Evolutionary conservation across 2,797 vertebrate genomes (phyloP).

Genomic region (Karalla daura): DNA sequence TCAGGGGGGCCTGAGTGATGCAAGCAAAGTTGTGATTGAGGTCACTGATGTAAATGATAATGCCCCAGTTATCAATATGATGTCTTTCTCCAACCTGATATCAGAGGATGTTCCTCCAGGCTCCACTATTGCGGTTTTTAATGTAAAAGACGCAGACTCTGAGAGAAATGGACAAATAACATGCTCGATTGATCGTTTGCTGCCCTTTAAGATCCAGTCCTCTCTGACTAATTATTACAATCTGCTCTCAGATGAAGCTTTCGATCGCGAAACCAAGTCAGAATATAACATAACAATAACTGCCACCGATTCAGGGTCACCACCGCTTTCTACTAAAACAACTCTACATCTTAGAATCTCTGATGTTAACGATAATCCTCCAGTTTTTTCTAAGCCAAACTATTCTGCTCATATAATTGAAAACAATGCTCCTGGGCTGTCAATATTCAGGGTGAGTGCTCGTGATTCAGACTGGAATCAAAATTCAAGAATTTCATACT

Average conservation of each 20-base stretch:
- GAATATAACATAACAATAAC: conserved; percentile 82
- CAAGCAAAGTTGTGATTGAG: conserved; percentile 74
- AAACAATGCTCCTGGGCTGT: conserved; percentile 79
- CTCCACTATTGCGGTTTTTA: conserved; percentile 77
- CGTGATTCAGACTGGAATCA: conserved; percentile 77
- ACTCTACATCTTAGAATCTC: conserved; percentile 68
- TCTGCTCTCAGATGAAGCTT: conserved; percentile 70
- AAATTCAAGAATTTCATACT: conserved; percentile 76
- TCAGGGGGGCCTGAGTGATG: conserved; percentile 43
- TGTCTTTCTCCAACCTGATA: conserved; percentile 72
- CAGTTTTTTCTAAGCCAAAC: conserved; percentile 62
- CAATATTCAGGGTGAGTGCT: conserved; percentile 70
- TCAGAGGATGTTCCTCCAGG: conserved; percentile 71
- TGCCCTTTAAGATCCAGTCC: conserved; percentile 74
- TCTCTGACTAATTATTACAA: conserved; percentile 78
- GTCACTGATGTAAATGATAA: conserved; percentile 80
- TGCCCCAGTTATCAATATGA: conserved; percentile 65
- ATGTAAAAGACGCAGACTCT: conserved; percentile 81
- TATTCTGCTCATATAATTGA: conserved; percentile 74
- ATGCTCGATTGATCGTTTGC: conserved; percentile 62
- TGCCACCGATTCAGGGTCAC: conserved; percentile 73
- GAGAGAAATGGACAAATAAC: conserved; percentile 78
- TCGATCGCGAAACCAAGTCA: conserved; percentile 53
- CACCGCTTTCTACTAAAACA: conserved; percentile 68
- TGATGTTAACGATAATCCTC: conserved; percentile 82